Evolutionary conservation across 2,797 vertebrate species (phyloP).

Genomic region (Hyperoplus immaculatus): DNA sequence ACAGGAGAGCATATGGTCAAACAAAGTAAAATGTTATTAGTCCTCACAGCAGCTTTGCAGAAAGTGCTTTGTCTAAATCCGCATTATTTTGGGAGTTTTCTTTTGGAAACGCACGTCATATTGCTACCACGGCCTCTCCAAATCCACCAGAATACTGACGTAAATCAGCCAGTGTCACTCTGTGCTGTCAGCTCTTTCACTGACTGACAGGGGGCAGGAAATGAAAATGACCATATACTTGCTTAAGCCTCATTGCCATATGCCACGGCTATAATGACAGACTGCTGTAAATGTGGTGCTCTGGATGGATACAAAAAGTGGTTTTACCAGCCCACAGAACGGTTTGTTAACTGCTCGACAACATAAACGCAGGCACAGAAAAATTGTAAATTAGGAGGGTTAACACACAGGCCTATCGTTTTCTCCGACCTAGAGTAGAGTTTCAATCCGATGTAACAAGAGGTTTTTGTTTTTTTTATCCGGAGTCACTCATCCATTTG

Average conservation of each 20-base stretch:
- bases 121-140: slow-evolving; percentile 10
- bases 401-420: slow-evolving; percentile 1
- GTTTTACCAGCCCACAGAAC: slow-evolving; percentile 61
- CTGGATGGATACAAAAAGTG: slow-evolving; percentile 45
- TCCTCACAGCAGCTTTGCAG: slow-evolving; percentile 17
- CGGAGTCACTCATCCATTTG: slow-evolving; percentile 16
- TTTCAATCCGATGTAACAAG: slow-evolving; percentile 23
- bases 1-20: slow-evolving; percentile 53
- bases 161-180: slow-evolving; percentile 63
- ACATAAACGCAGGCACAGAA: slow-evolving; percentile 44
- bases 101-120: slow-evolving; percentile 20
- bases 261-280: slow-evolving; percentile 70
- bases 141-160: slow-evolving; percentile 51
- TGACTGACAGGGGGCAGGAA: slow-evolving; percentile 55
- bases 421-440: background rate
- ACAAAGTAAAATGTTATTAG: slow-evolving; percentile 32
- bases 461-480: slow-evolving; percentile 20
- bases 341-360: slow-evolving; percentile 44
- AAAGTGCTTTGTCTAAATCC: slow-evolving; percentile 11
- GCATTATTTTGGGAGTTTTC: background rate
- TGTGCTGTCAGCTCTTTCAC: slow-evolving; percentile 29
- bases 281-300: slow-evolving; percentile 44
- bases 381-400: slow-evolving; percentile 3
- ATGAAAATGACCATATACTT: slow-evolving; percentile 70
- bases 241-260: slow-evolving; percentile 73